Percentiles rank a stretch among this genome's conserved stretches.
Conservation (phyloP, 2,888 invertebrate genomes). For the Mechanitis messenoides region DNA sequence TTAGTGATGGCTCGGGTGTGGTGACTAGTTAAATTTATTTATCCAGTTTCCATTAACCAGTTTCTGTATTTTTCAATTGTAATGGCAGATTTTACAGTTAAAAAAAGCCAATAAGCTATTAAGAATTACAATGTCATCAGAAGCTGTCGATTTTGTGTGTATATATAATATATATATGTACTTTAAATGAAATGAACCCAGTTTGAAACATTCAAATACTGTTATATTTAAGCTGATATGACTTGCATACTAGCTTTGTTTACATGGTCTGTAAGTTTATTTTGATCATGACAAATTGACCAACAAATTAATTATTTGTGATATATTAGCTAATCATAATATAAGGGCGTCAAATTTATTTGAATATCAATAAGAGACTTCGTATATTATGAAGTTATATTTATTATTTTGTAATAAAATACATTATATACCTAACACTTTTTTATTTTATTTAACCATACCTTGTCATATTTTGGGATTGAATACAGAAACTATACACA, state of each 20-base stretch:
- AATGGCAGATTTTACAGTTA: not conserved
- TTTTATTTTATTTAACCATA: constrained; percentile 20
- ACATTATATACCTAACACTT: constrained; percentile 38
- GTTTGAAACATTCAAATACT: not conserved
- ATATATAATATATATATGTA: not conserved
- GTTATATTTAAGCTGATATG: no score
- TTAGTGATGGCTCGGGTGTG: no score
- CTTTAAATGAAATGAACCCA: not conserved
- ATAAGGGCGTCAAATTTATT: constrained; percentile 10
- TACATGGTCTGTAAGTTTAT: constrained; percentile 30
- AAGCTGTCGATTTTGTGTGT: no score
- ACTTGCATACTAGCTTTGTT: not conserved
- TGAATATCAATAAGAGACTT: constrained; percentile 35
- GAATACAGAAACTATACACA: no score
- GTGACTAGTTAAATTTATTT: no score
- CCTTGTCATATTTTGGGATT: not conserved
- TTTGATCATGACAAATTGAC: constrained; percentile 62
- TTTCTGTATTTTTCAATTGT: not conserved
- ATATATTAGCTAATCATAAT: constrained; percentile 32
- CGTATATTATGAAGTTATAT: constrained; percentile 70
- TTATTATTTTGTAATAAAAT: constrained; percentile 63
- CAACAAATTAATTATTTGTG: constrained; percentile 53
- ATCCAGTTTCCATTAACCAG: no score
- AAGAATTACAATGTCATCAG: no score
- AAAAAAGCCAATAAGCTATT: no score